Evolutionary conservation across 2,797 vertebrate genomes (phyloP).

Genomic region (Dendrocincla fuliginosa): DNA sequence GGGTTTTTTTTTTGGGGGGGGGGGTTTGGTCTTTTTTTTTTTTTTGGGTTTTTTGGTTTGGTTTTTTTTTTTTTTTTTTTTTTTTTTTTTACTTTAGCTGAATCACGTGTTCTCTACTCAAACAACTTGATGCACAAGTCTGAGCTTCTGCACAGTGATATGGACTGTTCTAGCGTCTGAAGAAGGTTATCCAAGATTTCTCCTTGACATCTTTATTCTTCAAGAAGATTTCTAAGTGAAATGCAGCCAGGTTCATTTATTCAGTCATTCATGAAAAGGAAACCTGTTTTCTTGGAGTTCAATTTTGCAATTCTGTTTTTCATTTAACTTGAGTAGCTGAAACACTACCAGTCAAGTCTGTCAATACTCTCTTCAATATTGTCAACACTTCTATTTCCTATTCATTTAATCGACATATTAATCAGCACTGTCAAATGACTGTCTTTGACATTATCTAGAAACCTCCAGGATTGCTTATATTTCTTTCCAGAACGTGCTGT

Average conservation of each 20-base stretch:
- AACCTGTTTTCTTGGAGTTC: background rate
- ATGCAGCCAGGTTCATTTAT: background rate
- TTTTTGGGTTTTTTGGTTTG: too few species aligned
- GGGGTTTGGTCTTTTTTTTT: too few species aligned
- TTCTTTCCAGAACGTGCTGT: background rate
- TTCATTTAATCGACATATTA: background rate
- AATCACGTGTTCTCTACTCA: background rate
- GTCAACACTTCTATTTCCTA: background rate
- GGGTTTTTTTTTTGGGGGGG: too few species aligned
- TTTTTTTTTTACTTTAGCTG: background rate
- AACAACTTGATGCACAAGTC: rapidly evolving
- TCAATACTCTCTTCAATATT: background rate
- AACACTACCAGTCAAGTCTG: background rate
- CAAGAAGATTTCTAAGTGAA: background rate
- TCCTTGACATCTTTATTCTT: background rate
- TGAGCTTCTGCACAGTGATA: background rate
- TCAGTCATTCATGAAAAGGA: background rate
- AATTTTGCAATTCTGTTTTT: background rate
- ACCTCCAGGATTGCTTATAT: background rate
- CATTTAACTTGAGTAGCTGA: background rate
- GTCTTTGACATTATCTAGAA: background rate
- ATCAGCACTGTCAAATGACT: background rate
- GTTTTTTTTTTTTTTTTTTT: too few species aligned
- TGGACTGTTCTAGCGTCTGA: background rate
- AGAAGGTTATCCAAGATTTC: background rate